These are phyloP conservation scores for Napeogenes sylphis DNA, from an alignment of 2,888 invertebrate genomes.

Conservation along the genomic window DNA sequence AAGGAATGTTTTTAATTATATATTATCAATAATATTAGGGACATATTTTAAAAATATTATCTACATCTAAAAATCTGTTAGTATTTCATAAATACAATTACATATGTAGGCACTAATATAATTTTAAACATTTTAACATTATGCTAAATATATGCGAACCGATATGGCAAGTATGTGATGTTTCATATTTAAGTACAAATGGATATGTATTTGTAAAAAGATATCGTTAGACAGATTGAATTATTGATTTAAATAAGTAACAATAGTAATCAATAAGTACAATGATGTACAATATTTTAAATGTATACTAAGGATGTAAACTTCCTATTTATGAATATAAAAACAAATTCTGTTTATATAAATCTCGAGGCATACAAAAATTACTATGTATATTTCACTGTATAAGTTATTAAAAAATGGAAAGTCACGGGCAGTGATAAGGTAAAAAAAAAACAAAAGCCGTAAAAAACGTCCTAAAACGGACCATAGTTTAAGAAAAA, in stretches of 20 bases:
- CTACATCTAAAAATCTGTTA: no score
- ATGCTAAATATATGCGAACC: slow-evolving; percentile 5
- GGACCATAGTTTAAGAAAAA: slow-evolving; percentile 26
- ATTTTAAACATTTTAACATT: background rate
- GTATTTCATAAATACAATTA: slow-evolving; percentile 2
- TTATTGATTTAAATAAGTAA: slow-evolving; percentile 10
- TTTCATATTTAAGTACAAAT: slow-evolving; percentile 24
- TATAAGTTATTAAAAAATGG: slow-evolving; percentile 8
- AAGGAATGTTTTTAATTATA: slow-evolving; percentile 51
- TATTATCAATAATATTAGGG: slow-evolving; percentile 1
- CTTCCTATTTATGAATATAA: slow-evolving; percentile 14
- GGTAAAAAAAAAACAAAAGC: slow-evolving; percentile 8
- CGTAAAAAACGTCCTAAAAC: slow-evolving; percentile 33
- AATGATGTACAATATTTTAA: slow-evolving; percentile 9
- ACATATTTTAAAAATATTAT: slow-evolving; percentile 29
- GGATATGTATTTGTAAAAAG: slow-evolving; percentile 14
- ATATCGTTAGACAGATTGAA: slow-evolving; percentile 15
- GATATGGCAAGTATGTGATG: slow-evolving; percentile 26
- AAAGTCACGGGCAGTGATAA: slow-evolving; percentile 29
- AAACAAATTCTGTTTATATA: slow-evolving; percentile 8
- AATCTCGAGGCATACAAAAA: slow-evolving; percentile 9
- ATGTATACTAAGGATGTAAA: slow-evolving; percentile 19
- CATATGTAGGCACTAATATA: slow-evolving; percentile 2
- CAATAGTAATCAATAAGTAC: slow-evolving; percentile 22
- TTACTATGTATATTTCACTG: slow-evolving; percentile 10